Base-by-base conservation (phyloP, 2,113 vertebrate genomes). In the Macquaria australasica region DNA sequence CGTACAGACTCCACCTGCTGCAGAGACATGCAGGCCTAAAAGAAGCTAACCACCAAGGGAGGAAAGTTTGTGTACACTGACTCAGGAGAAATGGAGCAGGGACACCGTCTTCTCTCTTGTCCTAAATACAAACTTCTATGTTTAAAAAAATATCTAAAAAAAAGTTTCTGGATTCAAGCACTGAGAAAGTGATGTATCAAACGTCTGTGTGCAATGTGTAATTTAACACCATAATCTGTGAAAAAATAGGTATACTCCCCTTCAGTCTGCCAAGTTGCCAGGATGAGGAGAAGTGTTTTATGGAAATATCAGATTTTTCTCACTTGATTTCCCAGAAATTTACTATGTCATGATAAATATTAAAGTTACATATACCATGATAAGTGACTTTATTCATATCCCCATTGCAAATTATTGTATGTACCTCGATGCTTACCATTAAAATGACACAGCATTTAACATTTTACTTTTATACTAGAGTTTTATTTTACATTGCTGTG, bases 1-100 rank as follows among this genome's bases (percentile, higher is more conserved):
- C 1, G 4, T 37, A 23, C 53, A 79, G 23, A 48, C 41, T 28
- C 41, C 18, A 43, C 41, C 72, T 76, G 59, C 58, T 71, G 20
- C 43, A 58, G 28, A 77, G 73, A 56, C 28, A 21, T 15, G 25
- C 28, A 25, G 63, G 1, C 23, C 67, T 58, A 15, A 51, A 64
- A 79, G 55, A 53, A 62, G 25, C 69, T 43, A 25, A 78, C 28
- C 68, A 83, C 45, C 23, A 37, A 72, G 55, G 50, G 62, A 70
- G 59, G 53, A 53, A 45, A 4, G 20, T 70, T 5, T 88, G 68
- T 39, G 74, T 71, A 69, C 18, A 73, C 56, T 73, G 69, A 77
- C 71, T 86, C 80, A 83, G 66, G 72, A 73, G 80, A 68, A 62
- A 67, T 3, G 55, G 34, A 82, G 76, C 59, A 73, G 45, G 72